Conservation (phyloP, 2,113 vertebrate genomes). For the Forbesichthys agassizii region DNA sequence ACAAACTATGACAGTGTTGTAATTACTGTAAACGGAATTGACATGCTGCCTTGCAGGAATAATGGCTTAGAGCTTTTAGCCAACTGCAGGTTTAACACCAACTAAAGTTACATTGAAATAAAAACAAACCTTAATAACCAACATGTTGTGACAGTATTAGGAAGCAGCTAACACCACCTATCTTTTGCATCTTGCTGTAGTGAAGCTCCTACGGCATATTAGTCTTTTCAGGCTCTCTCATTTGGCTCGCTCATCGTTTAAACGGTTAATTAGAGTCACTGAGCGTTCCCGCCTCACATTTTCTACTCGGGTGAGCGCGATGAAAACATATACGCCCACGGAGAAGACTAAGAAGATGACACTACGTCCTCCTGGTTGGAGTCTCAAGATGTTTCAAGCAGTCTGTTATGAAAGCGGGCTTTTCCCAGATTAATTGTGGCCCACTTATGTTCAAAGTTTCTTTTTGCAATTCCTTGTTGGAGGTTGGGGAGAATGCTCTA, state of each 20-base stretch:
- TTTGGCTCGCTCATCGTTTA: slow-evolving; percentile 19
- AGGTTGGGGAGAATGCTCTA: slow-evolving; percentile 59
- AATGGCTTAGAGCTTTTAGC: too few species aligned
- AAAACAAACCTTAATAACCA: too few species aligned
- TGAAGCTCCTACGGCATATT: slow-evolving; percentile 5
- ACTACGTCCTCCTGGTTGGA: not conserved
- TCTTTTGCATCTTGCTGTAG: not conserved
- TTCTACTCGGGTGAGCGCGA: not conserved
- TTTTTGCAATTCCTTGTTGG: slow-evolving; percentile 51
- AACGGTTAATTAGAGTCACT: slow-evolving; percentile 54
- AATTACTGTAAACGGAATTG: too few species aligned
- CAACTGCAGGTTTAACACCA: too few species aligned
- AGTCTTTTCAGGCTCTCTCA: slow-evolving; percentile 13
- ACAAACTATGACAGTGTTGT: too few species aligned
- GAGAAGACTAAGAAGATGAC: not conserved
- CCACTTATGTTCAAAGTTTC: slow-evolving; percentile 74
- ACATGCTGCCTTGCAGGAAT: too few species aligned
- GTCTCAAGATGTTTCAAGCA: not conserved
- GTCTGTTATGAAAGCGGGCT: slow-evolving; percentile 11
- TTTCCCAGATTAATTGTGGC: slow-evolving; percentile 66
- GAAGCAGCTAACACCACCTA: not conserved
- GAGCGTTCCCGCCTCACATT: not conserved
- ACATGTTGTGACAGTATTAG: not conserved
- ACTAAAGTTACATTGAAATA: too few species aligned
- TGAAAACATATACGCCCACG: not conserved